Percentiles rank a stretch among this genome's conserved stretches.
Conservation (phyloP, 2,888 invertebrate species). For the Cheiracanthium punctorium region DNA sequence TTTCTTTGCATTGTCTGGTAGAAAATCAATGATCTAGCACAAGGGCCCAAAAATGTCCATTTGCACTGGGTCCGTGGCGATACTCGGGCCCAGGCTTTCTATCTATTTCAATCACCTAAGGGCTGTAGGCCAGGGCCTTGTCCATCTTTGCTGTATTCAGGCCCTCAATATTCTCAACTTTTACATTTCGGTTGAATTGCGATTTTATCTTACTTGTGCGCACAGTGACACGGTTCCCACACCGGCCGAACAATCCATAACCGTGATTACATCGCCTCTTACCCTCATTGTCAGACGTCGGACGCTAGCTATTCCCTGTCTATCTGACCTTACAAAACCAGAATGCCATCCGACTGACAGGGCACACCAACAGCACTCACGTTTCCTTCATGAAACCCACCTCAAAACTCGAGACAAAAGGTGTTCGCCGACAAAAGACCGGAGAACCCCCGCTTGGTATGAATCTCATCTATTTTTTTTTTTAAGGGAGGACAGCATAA, state of each 20-base stretch:
- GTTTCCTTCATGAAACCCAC: neutral
- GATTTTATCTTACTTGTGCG: no score
- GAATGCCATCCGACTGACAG: neutral
- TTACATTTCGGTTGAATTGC: no score
- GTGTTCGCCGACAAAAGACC: constrained; percentile 16
- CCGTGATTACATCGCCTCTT: neutral
- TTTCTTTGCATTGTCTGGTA: no score
- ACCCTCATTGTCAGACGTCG: neutral
- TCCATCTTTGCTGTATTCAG: no score
- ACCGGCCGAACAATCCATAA: neutral
- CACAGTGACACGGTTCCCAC: neutral
- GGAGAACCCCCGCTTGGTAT: constrained; percentile 13
- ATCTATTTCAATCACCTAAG: no score
- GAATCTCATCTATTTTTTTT: constrained; percentile 19
- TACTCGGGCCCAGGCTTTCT: no score
- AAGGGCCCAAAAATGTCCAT: no score
- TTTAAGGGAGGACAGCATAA: constrained; percentile 19
- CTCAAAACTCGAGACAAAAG: neutral
- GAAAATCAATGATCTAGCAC: no score
- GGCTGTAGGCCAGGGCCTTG: no score
- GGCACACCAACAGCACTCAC: neutral
- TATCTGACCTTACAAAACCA: neutral
- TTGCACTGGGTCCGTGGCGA: no score
- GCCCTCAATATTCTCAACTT: no score
- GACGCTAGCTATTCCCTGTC: neutral